Percentiles rank a stretch among this genome's conserved stretches.
These are phyloP conservation scores for Girardinus metallicus DNA, from an alignment of 2,797 vertebrate species.

Conservation along the genomic window DNA sequence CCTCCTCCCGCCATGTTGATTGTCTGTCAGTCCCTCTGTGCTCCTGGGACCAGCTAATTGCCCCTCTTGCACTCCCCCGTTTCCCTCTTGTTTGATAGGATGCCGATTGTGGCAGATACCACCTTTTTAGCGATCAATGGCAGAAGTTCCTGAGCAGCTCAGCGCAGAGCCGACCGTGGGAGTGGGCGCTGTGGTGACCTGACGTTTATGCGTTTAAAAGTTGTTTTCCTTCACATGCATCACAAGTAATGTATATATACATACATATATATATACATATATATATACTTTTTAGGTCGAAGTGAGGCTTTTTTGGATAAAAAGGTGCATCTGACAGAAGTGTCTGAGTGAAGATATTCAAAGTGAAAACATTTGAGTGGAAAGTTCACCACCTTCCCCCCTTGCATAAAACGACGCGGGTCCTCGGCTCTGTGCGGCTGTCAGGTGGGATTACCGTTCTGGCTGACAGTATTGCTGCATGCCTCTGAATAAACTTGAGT, in stretches of 20 bases:
- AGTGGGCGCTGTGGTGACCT: constrained; percentile 16
- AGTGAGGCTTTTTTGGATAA: constrained; percentile 4
- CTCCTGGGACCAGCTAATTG: constrained; percentile 82
- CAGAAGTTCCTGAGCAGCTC: constrained; percentile 70
- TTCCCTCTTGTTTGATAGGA: constrained; percentile 72
- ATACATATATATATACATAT: no score
- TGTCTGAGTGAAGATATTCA: constrained; percentile 25
- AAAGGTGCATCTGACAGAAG: background rate
- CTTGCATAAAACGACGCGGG: constrained; percentile 23
- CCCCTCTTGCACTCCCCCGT: constrained; percentile 75
- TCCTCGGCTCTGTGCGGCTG: constrained; percentile 49
- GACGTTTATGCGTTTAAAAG: constrained; percentile 44
- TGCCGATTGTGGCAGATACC: constrained; percentile 76
- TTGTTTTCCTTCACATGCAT: constrained; percentile 2
- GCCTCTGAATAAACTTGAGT: constrained; percentile 50
- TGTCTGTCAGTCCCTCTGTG: constrained; percentile 74
- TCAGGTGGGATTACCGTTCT: constrained; percentile 55
- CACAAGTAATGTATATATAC: background rate
- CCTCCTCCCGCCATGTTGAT: constrained; percentile 58
- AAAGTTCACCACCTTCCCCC: constrained; percentile 47
- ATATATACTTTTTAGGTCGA: constrained; percentile 13
- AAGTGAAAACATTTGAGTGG: constrained; percentile 31
- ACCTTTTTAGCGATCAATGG: constrained; percentile 77
- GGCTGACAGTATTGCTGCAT: constrained; percentile 37
- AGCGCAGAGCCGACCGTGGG: constrained; percentile 26